A percentile compares a stretch with the other conserved stretches of the same genome.
Conservation (phyloP, 2,113 vertebrate genomes). For the Xyrauchen texanus region DNA sequence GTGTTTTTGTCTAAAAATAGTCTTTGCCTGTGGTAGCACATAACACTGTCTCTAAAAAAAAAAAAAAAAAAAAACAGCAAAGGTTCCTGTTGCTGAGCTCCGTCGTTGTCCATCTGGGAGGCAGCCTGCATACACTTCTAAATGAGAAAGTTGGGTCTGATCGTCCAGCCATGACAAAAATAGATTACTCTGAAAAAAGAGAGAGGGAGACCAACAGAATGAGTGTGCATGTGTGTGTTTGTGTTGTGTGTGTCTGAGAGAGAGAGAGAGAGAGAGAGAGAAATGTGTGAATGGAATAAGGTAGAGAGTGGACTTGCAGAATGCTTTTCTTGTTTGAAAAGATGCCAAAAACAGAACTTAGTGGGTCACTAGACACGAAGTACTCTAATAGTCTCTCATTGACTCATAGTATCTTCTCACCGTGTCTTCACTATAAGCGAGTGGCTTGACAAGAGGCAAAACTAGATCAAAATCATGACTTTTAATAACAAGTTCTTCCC, state of each 20-base stretch:
- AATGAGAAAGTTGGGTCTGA: constrained; percentile 89
- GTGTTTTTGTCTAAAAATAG: constrained; percentile 30
- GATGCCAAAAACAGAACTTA: too few relatives aligned
- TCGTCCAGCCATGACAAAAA: constrained; percentile 89
- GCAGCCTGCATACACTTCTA: constrained; percentile 87
- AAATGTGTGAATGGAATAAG: constrained; percentile 24
- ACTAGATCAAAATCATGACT: too few relatives aligned
- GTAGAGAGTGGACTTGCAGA: background rate
- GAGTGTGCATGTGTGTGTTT: constrained; percentile 47
- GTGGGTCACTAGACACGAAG: too few relatives aligned
- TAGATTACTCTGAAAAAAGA: constrained; percentile 88
- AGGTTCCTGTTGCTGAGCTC: constrained; percentile 76
- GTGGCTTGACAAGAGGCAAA: too few relatives aligned
- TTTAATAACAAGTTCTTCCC: too few relatives aligned
- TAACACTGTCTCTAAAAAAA: constrained; percentile 17
- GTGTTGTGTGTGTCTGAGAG: constrained; percentile 24
- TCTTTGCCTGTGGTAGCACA: constrained; percentile 26
- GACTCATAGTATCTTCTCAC: too few relatives aligned
- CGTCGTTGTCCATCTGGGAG: constrained; percentile 87
- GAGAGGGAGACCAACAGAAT: constrained; percentile 70
- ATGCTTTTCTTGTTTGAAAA: constrained; percentile 9
- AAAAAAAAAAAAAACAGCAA: constrained; percentile 60
- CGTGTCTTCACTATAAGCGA: too few relatives aligned
- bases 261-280: constrained; percentile 58
- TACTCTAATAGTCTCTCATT: too few relatives aligned